A percentile compares a stretch with the other conserved stretches of the same genome.
Evolutionary conservation across 2,113 vertebrate genomes (phyloP).

Genomic region (Onychostoma macrolepis): DNA sequence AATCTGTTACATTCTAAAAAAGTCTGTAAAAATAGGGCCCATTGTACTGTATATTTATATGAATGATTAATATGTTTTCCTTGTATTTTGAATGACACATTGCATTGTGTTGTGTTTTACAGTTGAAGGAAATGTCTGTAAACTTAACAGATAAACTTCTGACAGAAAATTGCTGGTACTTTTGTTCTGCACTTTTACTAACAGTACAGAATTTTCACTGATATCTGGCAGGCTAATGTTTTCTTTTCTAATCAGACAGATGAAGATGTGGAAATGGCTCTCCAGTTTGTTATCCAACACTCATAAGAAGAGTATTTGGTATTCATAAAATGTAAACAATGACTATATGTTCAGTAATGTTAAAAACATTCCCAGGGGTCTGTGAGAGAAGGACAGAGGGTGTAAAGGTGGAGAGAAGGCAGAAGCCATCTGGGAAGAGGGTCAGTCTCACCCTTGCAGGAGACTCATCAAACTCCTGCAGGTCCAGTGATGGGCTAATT

Average conservation of each 20-base stretch:
- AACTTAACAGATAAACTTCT: background rate
- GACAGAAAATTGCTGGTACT: background rate
- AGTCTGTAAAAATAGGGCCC: too few relatives aligned
- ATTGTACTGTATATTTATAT: too few relatives aligned
- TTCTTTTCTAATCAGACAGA: background rate
- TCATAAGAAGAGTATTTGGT: background rate
- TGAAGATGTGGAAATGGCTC: too few relatives aligned
- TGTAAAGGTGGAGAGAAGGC: background rate
- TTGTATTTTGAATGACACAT: background rate
- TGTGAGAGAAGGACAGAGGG: background rate
- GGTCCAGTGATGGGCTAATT: conserved; percentile 52
- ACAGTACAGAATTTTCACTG: background rate
- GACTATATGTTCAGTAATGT: background rate
- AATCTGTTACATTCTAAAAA: too few relatives aligned
- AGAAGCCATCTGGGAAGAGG: background rate
- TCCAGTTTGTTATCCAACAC: background rate
- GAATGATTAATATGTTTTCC: too few relatives aligned
- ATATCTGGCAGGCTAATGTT: background rate
- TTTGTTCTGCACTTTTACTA: background rate
- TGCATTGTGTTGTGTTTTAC: background rate
- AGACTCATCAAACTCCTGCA: background rate
- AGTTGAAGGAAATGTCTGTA: background rate
- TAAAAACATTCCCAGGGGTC: background rate
- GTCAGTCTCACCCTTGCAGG: conserved; percentile 3
- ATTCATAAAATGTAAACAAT: background rate